A percentile compares a stretch with the other conserved stretches of the same genome.
These are phyloP conservation scores for Lutraria lutraria DNA, from an alignment of 2,888 invertebrate species.

Conservation along the genomic window DNA sequence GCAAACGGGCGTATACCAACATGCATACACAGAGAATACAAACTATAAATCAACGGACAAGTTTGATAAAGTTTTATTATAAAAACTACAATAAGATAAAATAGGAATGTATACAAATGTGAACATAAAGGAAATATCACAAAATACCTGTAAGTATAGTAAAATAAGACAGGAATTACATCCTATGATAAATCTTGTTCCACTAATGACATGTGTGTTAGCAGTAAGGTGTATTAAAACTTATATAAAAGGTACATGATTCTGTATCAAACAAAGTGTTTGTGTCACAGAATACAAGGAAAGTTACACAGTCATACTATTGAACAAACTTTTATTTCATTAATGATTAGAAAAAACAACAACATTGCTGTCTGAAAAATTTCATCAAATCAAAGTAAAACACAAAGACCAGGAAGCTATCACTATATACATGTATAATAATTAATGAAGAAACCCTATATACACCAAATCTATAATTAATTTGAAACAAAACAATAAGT, in stretches of 20 bases:
- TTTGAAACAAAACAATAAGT: background rate
- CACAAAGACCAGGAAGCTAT: background rate
- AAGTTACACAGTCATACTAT: background rate
- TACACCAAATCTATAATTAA: background rate
- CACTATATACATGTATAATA: too few relatives aligned
- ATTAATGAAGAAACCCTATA: background rate
- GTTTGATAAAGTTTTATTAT: background rate
- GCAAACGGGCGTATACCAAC: too few relatives aligned
- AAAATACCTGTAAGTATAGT: background rate
- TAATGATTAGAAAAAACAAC: too few relatives aligned
- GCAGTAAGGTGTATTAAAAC: background rate
- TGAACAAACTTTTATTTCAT: background rate
- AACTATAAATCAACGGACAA: too few relatives aligned
- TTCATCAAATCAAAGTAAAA: background rate
- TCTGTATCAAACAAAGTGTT: background rate
- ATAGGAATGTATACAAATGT: conserved; percentile 13
- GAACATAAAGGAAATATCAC: conserved; percentile 13
- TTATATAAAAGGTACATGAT: background rate
- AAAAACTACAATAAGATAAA: background rate
- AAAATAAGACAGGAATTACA: background rate
- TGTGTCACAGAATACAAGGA: background rate
- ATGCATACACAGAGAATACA: too few relatives aligned
- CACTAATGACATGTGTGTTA: background rate
- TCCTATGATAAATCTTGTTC: background rate
- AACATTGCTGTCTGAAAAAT: background rate